phyloP scores from a whole-genome alignment of 2,888 invertebrate genomes.

The Limnephilus rhombicus region DNA sequence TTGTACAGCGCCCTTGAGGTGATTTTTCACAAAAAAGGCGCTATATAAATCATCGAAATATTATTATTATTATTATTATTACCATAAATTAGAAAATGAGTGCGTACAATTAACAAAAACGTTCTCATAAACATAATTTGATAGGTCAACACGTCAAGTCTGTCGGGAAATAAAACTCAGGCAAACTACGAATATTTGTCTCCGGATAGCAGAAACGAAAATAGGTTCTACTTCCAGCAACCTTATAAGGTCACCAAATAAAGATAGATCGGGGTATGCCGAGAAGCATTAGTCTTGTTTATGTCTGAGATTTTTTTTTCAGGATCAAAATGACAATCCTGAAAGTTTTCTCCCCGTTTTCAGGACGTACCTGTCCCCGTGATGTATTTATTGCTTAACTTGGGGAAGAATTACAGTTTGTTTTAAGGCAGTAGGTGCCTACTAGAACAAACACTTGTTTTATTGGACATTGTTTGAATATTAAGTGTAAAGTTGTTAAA shows the following conservation, averaged over 20 bases:
- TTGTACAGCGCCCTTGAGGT: too few species aligned
- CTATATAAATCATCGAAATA: too few species aligned
- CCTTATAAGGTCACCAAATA: slow-evolving; percentile 14
- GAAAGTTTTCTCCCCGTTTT: slow-evolving; percentile 25
- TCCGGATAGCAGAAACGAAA: not conserved
- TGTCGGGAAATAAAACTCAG: not conserved
- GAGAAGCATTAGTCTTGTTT: slow-evolving; percentile 53
- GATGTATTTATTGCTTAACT: slow-evolving; percentile 30
- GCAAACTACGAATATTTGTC: not conserved
- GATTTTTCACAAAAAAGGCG: too few species aligned
- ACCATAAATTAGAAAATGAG: too few species aligned
- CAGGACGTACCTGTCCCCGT: slow-evolving; percentile 4
- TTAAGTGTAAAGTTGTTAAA: not conserved
- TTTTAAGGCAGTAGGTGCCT: not conserved
- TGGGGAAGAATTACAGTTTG: slow-evolving; percentile 2
- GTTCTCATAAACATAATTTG: not conserved
- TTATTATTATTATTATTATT: too few species aligned
- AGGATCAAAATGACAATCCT: slow-evolving; percentile 14
- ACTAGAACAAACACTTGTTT: not conserved
- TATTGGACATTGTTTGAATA: not conserved
- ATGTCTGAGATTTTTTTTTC: slow-evolving; percentile 50
- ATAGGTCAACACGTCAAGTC: not conserved
- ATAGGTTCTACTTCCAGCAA: not conserved
- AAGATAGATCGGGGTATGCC: slow-evolving; percentile 19
- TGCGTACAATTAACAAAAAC: not conserved